These are phyloP conservation scores for Misgurnus anguillicaudatus DNA, from an alignment of 2,113 vertebrate species.

Conservation along the genomic window DNA sequence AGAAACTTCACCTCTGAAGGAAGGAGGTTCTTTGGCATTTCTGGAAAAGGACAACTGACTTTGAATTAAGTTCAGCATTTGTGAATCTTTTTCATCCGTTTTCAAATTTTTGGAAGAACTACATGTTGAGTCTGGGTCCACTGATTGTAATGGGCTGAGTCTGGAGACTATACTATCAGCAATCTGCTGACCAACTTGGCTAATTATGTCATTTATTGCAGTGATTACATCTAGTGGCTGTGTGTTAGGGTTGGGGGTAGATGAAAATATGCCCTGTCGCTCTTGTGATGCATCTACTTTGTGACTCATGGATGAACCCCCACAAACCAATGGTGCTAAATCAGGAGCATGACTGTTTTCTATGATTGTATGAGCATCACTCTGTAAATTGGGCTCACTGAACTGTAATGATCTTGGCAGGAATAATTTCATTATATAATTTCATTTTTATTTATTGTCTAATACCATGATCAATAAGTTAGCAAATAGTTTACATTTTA, in stretches of 20 bases:
- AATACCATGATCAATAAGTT: too few species aligned
- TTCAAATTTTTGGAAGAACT: background rate
- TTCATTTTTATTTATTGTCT: too few species aligned
- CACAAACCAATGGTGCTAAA: background rate
- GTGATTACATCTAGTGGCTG: background rate
- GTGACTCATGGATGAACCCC: background rate
- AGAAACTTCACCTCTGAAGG: constrained; percentile 2
- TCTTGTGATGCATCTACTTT: background rate
- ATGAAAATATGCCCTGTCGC: constrained; percentile 23
- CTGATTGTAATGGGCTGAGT: background rate
- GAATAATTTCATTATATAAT: too few species aligned
- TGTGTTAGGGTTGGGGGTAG: constrained; percentile 15
- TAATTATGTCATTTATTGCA: constrained; percentile 28
- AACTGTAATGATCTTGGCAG: constrained; percentile 1
- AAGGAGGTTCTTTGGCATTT: constrained; percentile 37
- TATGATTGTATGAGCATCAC: background rate
- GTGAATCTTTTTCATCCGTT: background rate
- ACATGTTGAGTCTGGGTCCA: background rate
- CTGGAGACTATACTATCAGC: constrained; percentile 33
- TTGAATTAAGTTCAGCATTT: constrained; percentile 26
- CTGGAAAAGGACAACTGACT: constrained; percentile 27
- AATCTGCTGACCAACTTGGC: constrained; percentile 26
- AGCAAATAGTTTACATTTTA: too few species aligned
- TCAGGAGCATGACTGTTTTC: background rate
- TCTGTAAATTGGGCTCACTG: background rate